Conservation (phyloP, 2,797 vertebrate species). For the Channallabes apus region DNA sequence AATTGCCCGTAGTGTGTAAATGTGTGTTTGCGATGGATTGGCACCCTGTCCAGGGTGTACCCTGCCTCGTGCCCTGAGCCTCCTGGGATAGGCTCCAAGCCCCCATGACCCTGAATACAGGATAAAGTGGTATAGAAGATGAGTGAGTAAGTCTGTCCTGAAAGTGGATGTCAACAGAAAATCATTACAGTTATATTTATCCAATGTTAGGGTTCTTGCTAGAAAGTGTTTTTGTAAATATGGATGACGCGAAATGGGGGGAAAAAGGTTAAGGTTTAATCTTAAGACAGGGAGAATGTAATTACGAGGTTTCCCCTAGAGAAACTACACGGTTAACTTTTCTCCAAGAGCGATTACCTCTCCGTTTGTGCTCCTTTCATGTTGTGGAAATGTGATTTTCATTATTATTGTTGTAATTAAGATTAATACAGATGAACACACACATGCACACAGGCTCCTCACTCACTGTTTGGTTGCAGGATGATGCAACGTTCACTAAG, state of each 20-base stretch:
- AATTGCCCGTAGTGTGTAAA: too few relatives aligned
- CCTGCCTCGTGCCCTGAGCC: too few relatives aligned
- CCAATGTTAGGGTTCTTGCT: not conserved
- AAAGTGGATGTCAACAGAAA: too few relatives aligned
- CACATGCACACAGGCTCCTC: not conserved
- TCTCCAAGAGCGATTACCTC: constrained; percentile 27
- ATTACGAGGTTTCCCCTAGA: constrained; percentile 28
- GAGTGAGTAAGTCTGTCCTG: too few relatives aligned
- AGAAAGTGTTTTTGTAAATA: not conserved
- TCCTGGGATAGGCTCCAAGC: too few relatives aligned
- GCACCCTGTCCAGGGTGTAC: too few relatives aligned
- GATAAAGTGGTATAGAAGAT: too few relatives aligned
- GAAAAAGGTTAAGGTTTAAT: not conserved
- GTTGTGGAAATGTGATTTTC: constrained; percentile 20
- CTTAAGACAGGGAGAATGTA: constrained; percentile 15
- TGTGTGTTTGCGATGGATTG: too few relatives aligned
- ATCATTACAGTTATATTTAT: too few relatives aligned
- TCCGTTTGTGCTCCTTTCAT: constrained; percentile 21
- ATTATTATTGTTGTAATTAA: constrained; percentile 27
- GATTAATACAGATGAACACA: constrained; percentile 14
- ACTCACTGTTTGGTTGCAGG: not conserved
- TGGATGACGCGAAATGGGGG: not conserved
- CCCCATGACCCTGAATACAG: too few relatives aligned
- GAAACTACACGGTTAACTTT: constrained; percentile 29
- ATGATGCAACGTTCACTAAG: not conserved